phyloP scores from a whole-genome alignment of 2,113 vertebrate species.

The Papio anubis region DNA sequence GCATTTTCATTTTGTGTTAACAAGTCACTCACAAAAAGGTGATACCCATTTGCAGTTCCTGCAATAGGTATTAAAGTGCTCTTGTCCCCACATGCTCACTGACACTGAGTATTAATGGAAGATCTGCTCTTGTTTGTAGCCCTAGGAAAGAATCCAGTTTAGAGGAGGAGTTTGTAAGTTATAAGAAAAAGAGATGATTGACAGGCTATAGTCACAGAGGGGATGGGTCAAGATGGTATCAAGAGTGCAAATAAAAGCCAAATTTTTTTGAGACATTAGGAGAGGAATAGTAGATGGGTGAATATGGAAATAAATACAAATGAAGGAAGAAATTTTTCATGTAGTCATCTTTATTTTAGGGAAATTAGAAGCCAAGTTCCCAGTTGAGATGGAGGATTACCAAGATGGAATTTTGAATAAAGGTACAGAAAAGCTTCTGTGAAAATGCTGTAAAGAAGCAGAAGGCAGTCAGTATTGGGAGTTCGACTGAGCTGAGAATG shows the following conservation, averaged over 20 bases:
- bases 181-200: neutral
- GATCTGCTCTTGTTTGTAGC: neutral
- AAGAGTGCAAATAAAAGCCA: neutral
- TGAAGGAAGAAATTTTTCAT: neutral
- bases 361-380: slow-evolving; percentile 13
- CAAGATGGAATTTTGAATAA: neutral
- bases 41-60: neutral
- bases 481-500: neutral
- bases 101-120: neutral
- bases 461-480: neutral
- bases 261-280: neutral
- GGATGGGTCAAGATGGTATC: neutral
- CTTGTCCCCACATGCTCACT: neutral
- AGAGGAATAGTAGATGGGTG: neutral
- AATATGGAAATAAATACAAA: slow-evolving; percentile 21
- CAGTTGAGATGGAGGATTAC: neutral
- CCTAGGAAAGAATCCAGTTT: neutral
- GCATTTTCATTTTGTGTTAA: slow-evolving; percentile 28
- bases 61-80: neutral
- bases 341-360: neutral
- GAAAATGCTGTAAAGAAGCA: neutral
- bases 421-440: neutral
- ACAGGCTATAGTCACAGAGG: neutral
- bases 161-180: neutral
- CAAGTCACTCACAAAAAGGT: neutral